Conservation (phyloP, 2,888 invertebrate species). For the Catocala sponsa region DNA sequence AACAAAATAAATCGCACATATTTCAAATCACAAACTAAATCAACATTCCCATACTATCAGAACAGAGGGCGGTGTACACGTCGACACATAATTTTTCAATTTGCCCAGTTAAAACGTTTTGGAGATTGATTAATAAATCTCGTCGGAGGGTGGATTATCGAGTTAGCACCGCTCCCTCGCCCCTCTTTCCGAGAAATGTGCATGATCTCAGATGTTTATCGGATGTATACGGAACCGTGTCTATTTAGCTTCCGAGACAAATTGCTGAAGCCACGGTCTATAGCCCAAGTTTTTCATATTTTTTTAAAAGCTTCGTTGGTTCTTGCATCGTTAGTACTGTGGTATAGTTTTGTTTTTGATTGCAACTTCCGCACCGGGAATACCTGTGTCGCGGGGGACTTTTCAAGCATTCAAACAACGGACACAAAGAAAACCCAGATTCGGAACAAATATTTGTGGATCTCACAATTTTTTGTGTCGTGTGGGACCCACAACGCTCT, state of each 20-base stretch:
- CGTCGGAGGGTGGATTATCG: slow-evolving; percentile 59
- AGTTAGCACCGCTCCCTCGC: slow-evolving; percentile 55
- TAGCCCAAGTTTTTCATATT: neutral
- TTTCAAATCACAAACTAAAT: slow-evolving; percentile 37
- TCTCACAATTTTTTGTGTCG: too few relatives aligned
- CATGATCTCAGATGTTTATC: slow-evolving; percentile 58
- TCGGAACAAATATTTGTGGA: too few relatives aligned
- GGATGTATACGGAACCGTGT: slow-evolving; percentile 30
- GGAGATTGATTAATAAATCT: slow-evolving; percentile 87
- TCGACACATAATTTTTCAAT: slow-evolving; percentile 83
- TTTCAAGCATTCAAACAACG: too few relatives aligned
- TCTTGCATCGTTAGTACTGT: too few relatives aligned
- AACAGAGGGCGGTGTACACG: slow-evolving; percentile 58
- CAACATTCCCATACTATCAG: slow-evolving; percentile 48
- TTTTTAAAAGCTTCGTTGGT: neutral
- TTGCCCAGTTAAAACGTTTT: slow-evolving; percentile 78
- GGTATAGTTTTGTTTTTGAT: too few relatives aligned
- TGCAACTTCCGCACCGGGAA: too few relatives aligned
- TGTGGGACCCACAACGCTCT: too few relatives aligned
- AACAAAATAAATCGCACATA: too few relatives aligned
- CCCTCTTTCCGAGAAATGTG: slow-evolving; percentile 52
- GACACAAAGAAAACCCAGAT: too few relatives aligned
- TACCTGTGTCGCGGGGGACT: too few relatives aligned
- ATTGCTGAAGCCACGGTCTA: slow-evolving; percentile 29
- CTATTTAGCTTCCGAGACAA: slow-evolving; percentile 40